Percentiles rank a stretch among this genome's conserved stretches.
phyloP scores from a whole-genome alignment of 2,888 invertebrate genomes.

The Dolomedes plantarius region DNA sequence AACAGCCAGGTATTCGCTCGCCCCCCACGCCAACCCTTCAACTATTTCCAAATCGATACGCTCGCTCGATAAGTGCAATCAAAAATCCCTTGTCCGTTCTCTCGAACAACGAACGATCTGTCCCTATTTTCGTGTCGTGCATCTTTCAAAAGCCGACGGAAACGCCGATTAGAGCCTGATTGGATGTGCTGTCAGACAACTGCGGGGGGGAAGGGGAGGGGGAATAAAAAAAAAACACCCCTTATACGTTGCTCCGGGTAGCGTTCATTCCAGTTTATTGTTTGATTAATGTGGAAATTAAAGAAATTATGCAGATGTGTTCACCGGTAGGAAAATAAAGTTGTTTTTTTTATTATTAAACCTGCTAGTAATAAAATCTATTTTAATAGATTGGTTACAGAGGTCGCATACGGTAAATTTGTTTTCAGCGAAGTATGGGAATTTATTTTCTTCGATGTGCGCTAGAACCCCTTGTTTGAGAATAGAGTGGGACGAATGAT shows the following conservation, averaged over 20 bases:
- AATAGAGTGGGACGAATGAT: too few relatives aligned
- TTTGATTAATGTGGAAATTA: neutral
- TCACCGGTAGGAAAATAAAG: too few relatives aligned
- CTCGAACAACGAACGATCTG: slow-evolving; percentile 10
- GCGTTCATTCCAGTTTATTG: neutral
- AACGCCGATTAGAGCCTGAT: slow-evolving; percentile 5
- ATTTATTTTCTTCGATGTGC: too few relatives aligned
- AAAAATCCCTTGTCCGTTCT: slow-evolving; percentile 7
- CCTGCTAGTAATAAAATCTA: too few relatives aligned
- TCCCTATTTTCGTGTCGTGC: neutral
- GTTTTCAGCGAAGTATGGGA: too few relatives aligned
- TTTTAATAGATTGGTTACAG: too few relatives aligned
- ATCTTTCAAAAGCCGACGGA: slow-evolving; percentile 6
- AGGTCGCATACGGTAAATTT: too few relatives aligned
- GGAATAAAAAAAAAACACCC: neutral
- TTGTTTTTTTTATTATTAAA: too few relatives aligned
- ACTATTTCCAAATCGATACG: slow-evolving; percentile 2
- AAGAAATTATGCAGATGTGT: neutral
- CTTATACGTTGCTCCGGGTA: too few relatives aligned
- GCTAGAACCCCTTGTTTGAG: too few relatives aligned
- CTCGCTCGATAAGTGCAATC: slow-evolving; percentile 2
- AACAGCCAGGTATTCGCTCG: too few relatives aligned
- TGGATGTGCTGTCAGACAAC: slow-evolving; percentile 1
- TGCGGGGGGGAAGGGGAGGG: neutral
- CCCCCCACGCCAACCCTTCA: too few relatives aligned